Conservation (phyloP, 64 coral and sea anemone species). For the Astreopora myriophthalma region DNA sequence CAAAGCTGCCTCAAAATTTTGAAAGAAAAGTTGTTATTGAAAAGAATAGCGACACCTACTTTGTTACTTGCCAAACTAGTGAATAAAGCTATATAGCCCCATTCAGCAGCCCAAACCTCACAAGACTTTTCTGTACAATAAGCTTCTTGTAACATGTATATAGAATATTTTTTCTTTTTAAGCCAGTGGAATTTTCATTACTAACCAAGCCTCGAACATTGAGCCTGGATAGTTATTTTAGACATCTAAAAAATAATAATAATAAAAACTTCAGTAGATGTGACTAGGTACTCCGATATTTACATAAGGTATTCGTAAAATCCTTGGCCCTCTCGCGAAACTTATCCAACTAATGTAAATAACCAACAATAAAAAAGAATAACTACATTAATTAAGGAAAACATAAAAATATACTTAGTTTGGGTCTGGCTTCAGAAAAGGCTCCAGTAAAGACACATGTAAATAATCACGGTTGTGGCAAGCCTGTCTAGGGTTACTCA, state of each 20-base stretch:
- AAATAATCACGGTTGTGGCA: background rate
- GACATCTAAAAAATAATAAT: background rate
- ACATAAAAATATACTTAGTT: background rate
- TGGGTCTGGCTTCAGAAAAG: background rate
- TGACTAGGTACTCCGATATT: background rate
- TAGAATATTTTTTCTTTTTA: conserved; percentile 14
- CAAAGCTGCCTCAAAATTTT: background rate
- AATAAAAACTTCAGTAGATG: background rate
- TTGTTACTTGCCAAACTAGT: background rate
- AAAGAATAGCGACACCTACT: conserved; percentile 3
- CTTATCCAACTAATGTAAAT: background rate
- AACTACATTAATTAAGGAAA: background rate
- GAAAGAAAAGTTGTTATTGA: conserved; percentile 39
- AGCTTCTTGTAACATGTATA: conserved; percentile 22
- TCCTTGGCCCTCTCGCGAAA: background rate
- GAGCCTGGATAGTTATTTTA: background rate
- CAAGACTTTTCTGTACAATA: background rate
- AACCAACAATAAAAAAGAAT: background rate
- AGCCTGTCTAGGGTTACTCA: background rate
- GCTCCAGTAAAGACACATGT: background rate
- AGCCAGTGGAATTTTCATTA: conserved; percentile 28
- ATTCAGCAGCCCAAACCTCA: conserved; percentile 21
- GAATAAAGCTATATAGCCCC: conserved; percentile 1
- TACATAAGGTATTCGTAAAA: background rate
- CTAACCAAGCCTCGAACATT: conserved; percentile 20